phyloP scores from a whole-genome alignment of 2,113 vertebrate genomes.

The Trachemys scripta region DNA sequence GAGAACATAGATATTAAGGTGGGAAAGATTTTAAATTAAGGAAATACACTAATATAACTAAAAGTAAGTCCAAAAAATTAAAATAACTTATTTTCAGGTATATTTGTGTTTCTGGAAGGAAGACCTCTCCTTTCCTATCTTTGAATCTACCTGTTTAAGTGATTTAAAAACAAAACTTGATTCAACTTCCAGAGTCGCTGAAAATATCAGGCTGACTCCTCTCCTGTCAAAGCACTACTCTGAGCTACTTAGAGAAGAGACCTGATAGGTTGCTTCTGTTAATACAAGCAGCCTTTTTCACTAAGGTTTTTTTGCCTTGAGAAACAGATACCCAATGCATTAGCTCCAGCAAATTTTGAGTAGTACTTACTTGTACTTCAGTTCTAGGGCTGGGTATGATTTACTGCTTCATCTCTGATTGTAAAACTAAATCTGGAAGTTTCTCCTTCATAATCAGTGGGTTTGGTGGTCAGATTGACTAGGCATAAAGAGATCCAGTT shows the following conservation, averaged over 20 bases:
- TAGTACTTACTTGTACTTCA: neutral
- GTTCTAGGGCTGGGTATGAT: neutral
- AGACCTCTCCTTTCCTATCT: neutral
- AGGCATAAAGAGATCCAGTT: neutral
- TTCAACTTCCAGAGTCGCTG: neutral
- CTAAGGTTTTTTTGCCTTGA: neutral
- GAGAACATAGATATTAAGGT: neutral
- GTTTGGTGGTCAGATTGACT: neutral
- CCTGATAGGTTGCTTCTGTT: neutral
- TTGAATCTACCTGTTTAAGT: neutral
- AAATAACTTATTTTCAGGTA: neutral
- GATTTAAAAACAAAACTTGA: neutral
- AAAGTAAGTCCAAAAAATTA: neutral
- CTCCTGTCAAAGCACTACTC: neutral
- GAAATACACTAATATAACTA: neutral
- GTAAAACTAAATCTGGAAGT: neutral
- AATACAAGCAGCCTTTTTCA: neutral
- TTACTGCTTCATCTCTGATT: neutral
- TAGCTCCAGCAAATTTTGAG: neutral
- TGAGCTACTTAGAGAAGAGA: neutral
- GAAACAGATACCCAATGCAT: neutral
- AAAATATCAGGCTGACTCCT: neutral
- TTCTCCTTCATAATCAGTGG: neutral
- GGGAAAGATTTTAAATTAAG: neutral
- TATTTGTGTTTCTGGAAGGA: neutral